These are phyloP conservation scores for Caranx melampygus DNA, from an alignment of 2,113 vertebrate genomes.

Conservation along the genomic window DNA sequence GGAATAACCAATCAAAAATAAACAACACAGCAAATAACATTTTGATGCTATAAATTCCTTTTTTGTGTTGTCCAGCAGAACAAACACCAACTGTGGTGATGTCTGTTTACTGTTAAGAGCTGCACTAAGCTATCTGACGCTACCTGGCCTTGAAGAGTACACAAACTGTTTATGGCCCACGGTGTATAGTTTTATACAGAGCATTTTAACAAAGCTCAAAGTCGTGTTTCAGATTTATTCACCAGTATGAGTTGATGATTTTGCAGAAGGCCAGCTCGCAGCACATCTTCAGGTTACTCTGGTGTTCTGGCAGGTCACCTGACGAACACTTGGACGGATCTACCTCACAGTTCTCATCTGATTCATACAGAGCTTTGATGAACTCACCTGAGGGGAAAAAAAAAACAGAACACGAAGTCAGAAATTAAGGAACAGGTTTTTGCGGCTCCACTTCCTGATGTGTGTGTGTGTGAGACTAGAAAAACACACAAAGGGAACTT, in stretches of 20 bases:
- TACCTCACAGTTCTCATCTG: conserved; percentile 99
- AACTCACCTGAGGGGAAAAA: conserved; percentile 90
- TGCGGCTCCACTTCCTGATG: not conserved
- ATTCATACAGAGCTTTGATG: conserved; percentile 98
- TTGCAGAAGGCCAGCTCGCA: conserved; percentile 99
- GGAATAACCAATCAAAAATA: too few relatives aligned
- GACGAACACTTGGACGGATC: conserved; percentile 94
- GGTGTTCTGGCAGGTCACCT: conserved; percentile 92
- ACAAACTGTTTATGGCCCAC: not conserved
- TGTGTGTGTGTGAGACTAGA: not conserved
- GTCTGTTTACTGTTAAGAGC: not conserved
- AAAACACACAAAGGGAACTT: not conserved
- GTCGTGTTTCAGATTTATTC: not conserved
- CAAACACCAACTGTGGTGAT: not conserved
- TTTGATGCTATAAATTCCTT: not conserved
- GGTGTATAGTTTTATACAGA: not conserved
- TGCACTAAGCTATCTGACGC: not conserved
- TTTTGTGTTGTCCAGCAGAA: not conserved
- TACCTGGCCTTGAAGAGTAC: not conserved
- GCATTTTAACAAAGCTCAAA: not conserved
- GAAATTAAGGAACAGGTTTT: not conserved
- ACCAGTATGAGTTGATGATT: conserved; percentile 99
- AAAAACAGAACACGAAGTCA: not conserved
- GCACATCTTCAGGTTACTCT: conserved; percentile 99
- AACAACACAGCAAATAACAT: not conserved